These are phyloP conservation scores for Porites australiensis DNA, from an alignment of 64 coral and sea anemone species.

Conservation along the genomic window DNA sequence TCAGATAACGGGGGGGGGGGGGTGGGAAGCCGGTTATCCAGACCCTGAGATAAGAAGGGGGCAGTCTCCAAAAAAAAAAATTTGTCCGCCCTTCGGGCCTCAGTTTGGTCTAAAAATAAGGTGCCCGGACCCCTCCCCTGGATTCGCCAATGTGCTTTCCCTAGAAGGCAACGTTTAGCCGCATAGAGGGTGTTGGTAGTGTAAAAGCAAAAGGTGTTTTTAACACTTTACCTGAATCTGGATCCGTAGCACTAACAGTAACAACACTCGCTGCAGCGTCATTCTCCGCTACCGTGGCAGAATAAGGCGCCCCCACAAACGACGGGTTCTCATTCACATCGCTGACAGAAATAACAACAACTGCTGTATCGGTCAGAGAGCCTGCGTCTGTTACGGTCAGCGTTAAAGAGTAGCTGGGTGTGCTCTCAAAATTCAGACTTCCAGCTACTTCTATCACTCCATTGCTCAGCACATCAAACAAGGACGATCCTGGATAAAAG, in stretches of 20 bases:
- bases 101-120: too few species aligned
- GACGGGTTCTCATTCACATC: constrained; percentile 41
- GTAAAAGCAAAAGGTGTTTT: too few species aligned
- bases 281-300: constrained; percentile 54
- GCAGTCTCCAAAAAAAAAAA: too few species aligned
- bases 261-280: constrained; percentile 57
- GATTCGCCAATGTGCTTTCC: too few species aligned
- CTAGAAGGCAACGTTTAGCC: too few species aligned
- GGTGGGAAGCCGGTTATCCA: too few species aligned
- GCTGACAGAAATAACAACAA: constrained; percentile 23
- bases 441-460: constrained; percentile 57
- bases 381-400: constrained; percentile 46
- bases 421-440: constrained; percentile 58
- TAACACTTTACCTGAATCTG: constrained; percentile 31
- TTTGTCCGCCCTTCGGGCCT: too few species aligned
- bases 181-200: too few species aligned
- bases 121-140: too few species aligned
- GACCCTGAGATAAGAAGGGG: too few species aligned
- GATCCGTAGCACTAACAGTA: constrained; percentile 50
- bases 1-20: too few species aligned
- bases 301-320: constrained; percentile 53
- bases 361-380: constrained; percentile 17
- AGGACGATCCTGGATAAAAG: constrained; percentile 23
- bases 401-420: constrained; percentile 38
- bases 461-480: constrained; percentile 35